Conservation (phyloP, 2,888 invertebrate genomes). For the Nomada ruficornis region DNA sequence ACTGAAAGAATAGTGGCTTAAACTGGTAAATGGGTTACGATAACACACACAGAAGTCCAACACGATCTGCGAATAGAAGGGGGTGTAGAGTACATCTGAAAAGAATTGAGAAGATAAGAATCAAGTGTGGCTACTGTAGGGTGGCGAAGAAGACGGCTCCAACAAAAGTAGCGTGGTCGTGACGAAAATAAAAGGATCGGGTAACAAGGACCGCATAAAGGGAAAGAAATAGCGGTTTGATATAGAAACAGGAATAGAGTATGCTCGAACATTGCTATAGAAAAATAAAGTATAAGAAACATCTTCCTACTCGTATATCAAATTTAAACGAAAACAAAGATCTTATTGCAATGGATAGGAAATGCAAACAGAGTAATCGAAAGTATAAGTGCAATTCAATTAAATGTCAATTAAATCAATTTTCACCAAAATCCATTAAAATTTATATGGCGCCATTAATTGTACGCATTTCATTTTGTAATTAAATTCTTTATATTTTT, state of each 20-base stretch:
- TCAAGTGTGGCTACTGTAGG: background rate
- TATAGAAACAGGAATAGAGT: no score
- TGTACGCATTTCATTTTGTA: no score
- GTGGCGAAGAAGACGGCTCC: background rate
- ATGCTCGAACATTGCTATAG: background rate
- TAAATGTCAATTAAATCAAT: no score
- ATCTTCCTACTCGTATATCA: no score
- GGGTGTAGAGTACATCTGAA: background rate
- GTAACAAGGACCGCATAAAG: constrained; percentile 1
- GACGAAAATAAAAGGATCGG: constrained; percentile 25
- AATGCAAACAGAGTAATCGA: no score
- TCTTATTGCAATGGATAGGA: no score
- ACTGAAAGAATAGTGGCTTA: background rate
- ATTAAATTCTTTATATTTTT: no score
- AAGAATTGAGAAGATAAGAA: constrained; percentile 8
- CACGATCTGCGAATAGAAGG: background rate
- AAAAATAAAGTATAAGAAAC: background rate
- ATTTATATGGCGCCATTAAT: no score
- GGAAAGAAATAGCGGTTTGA: background rate
- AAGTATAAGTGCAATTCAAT: no score
- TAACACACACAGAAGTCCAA: background rate
- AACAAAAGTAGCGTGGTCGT: constrained; percentile 23
- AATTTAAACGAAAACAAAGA: background rate
- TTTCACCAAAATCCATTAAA: no score
- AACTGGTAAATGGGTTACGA: background rate